Conservation (phyloP, 2,797 vertebrate genomes). For the Onychomys leucogaster region DNA sequence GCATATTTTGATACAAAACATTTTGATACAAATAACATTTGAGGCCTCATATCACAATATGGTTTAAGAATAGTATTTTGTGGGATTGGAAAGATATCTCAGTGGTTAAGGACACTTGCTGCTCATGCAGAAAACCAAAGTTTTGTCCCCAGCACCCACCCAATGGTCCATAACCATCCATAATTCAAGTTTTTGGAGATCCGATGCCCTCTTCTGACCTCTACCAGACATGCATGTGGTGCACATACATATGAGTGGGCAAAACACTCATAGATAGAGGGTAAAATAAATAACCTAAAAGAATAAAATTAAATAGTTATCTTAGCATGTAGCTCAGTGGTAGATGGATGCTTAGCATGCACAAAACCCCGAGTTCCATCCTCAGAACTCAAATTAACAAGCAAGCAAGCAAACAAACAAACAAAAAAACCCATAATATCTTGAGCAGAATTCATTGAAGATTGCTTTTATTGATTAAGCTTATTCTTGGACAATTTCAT, state of each 20-base stretch:
- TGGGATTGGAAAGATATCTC: neutral
- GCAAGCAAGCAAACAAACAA: no score
- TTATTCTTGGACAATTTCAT: neutral
- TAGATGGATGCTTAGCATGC: neutral
- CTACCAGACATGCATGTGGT: neutral
- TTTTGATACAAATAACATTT: neutral
- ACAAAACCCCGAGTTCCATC: neutral
- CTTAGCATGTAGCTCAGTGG: neutral
- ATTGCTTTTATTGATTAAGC: neutral
- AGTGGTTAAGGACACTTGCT: neutral
- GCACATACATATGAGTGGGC: neutral
- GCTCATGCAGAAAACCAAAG: neutral
- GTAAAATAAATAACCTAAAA: neutral
- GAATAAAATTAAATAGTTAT: neutral
- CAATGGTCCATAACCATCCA: neutral
- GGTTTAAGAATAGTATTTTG: neutral
- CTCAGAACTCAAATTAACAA: neutral
- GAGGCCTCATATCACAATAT: neutral
- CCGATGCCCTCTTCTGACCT: neutral
- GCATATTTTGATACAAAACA: neutral
- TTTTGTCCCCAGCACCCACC: neutral
- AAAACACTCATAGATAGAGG: neutral
- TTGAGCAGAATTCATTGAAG: neutral
- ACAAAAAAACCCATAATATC: neutral
- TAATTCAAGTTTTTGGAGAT: neutral